phyloP scores from a whole-genome alignment of 2,888 invertebrate genomes.

The Napeogenes inachia region DNA sequence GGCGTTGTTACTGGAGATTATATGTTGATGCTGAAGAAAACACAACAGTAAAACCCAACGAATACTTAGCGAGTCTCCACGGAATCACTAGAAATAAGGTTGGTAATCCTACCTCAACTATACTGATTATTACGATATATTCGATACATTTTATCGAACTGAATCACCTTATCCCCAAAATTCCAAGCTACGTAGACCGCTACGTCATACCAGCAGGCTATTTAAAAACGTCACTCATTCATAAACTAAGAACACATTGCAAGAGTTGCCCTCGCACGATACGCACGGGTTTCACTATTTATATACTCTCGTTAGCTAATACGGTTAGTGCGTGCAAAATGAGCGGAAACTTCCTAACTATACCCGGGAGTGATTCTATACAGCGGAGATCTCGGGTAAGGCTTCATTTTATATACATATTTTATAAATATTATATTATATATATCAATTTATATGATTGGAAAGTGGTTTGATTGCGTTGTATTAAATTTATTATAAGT shows the following conservation, averaged over 20 bases:
- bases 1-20: too few relatives aligned
- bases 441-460: not conserved
- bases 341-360: conserved; percentile 72
- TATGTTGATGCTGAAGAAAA: too few relatives aligned
- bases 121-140: not conserved
- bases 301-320: conserved; percentile 40
- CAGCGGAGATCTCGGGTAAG: conserved; percentile 67
- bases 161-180: conserved; percentile 30
- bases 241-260: conserved; percentile 61
- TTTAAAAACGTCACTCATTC: conserved; percentile 75
- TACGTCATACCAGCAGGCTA: conserved; percentile 50
- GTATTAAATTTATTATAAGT: too few relatives aligned
- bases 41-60: too few relatives aligned
- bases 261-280: conserved; percentile 52
- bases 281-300: conserved; percentile 55
- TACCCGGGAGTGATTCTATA: conserved; percentile 65
- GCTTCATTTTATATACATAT: conserved; percentile 16
- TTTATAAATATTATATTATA: not conserved
- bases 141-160: conserved; percentile 9
- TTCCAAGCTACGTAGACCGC: conserved; percentile 35
- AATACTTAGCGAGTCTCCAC: too few relatives aligned
- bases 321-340: conserved; percentile 52
- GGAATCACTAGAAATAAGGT: not conserved
- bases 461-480: not conserved
- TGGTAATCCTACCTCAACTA: conserved; percentile 6